These are phyloP conservation scores for Coelogynopora nodosa DNA, from an alignment of 2,888 invertebrate species.

Conservation along the genomic window DNA sequence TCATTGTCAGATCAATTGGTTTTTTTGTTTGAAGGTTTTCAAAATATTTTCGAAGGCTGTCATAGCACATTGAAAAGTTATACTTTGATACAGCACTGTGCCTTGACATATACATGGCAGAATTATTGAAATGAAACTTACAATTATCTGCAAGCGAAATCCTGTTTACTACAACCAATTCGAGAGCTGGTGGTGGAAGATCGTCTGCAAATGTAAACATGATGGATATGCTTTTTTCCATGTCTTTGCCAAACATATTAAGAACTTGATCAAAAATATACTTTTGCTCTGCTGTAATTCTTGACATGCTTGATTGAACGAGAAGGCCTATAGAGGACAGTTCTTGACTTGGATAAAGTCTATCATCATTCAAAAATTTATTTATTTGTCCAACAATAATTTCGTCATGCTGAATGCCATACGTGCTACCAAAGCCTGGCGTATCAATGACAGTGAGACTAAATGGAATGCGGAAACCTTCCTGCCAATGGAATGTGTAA, in stretches of 20 bases:
- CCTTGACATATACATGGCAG: not conserved
- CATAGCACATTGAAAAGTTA: not conserved
- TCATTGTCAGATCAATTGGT: not conserved
- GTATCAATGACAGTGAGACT: too few relatives aligned
- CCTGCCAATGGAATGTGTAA: too few relatives aligned
- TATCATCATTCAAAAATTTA: too few relatives aligned
- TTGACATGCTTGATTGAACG: too few relatives aligned
- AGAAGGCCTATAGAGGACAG: too few relatives aligned
- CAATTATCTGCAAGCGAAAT: not conserved
- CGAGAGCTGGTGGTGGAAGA: not conserved
- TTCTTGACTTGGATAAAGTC: too few relatives aligned
- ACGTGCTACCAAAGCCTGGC: too few relatives aligned
- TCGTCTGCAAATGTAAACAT: constrained; percentile 2
- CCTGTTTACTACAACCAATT: not conserved
- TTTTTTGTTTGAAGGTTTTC: not conserved
- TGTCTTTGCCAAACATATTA: not conserved
- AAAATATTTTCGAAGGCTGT: not conserved
- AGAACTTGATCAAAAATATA: not conserved
- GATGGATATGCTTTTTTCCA: not conserved
- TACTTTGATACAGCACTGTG: not conserved
- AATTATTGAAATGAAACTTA: not conserved
- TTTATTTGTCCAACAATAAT: too few relatives aligned
- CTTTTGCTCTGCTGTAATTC: too few relatives aligned
- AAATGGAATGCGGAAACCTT: too few relatives aligned
- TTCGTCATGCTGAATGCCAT: too few relatives aligned